Percentiles rank a stretch among this genome's conserved stretches.
These are phyloP conservation scores for Aphelocoma coerulescens DNA, from an alignment of 2,113 vertebrate genomes.

Conservation along the genomic window DNA sequence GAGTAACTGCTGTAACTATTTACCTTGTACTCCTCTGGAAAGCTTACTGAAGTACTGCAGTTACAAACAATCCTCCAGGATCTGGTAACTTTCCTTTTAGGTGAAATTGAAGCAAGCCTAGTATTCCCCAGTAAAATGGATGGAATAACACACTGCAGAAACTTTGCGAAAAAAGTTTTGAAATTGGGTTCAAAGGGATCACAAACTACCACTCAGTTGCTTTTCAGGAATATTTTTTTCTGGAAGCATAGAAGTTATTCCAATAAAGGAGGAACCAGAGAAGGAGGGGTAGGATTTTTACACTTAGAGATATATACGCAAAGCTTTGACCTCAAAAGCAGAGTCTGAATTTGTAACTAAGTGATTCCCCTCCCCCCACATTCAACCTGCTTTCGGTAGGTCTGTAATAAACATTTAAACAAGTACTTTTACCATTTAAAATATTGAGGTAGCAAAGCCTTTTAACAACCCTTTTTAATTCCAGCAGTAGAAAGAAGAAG, in stretches of 20 bases:
- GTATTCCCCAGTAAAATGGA: neutral
- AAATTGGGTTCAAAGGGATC: neutral
- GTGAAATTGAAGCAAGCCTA: neutral
- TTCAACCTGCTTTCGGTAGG: neutral
- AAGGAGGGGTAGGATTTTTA: neutral
- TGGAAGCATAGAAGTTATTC: neutral
- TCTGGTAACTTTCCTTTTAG: neutral
- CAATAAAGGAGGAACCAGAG: neutral
- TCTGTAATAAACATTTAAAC: neutral
- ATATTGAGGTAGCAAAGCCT: neutral
- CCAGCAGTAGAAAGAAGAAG: neutral
- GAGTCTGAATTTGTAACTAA: neutral
- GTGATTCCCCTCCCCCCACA: neutral
- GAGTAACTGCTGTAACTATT: neutral
- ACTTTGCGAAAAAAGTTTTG: neutral
- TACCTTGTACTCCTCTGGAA: neutral
- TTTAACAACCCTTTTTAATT: neutral
- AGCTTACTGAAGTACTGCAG: neutral
- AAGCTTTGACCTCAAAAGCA: neutral
- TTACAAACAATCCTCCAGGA: neutral
- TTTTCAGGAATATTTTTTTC: neutral
- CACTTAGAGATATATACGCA: neutral
- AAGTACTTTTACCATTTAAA: neutral
- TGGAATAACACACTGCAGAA: neutral
- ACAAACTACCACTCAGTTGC: neutral